Conservation (phyloP, 2,113 vertebrate genomes). For the Rhabdomys dilectus region DNA sequence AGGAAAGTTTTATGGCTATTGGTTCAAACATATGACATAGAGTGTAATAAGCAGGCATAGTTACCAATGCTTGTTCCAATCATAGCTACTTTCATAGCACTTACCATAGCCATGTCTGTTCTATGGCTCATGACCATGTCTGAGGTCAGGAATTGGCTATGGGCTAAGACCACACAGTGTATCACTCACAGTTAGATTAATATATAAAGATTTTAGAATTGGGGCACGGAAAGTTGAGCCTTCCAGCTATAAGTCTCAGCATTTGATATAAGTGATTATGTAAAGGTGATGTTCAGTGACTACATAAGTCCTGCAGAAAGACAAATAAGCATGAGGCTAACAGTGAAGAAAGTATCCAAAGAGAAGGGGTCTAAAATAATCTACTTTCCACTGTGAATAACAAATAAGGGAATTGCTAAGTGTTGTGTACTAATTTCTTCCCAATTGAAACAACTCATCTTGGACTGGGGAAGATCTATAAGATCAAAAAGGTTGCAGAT, state of each 20-base stretch:
- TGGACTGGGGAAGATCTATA: not conserved
- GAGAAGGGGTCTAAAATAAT: not conserved
- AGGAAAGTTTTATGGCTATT: slow-evolving; percentile 3
- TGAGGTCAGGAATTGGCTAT: not conserved
- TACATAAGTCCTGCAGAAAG: not conserved
- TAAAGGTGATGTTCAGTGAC: not conserved
- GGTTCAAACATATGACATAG: not conserved
- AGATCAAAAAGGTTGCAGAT: not conserved
- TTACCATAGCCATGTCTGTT: not conserved
- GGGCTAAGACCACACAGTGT: not conserved
- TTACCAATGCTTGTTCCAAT: not conserved
- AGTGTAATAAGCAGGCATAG: not conserved
- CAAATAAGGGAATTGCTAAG: not conserved
- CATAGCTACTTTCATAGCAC: not conserved
- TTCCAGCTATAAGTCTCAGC: not conserved
- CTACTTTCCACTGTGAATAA: not conserved
- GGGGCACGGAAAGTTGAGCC: not conserved
- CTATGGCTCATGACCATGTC: not conserved
- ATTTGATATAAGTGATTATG: slow-evolving; percentile 5
- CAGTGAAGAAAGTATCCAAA: not conserved
- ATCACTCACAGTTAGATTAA: slow-evolving; percentile 7
- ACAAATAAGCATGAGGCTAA: not conserved
- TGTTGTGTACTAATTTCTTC: not conserved
- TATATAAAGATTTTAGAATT: not conserved
- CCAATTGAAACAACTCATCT: not conserved